Conservation (phyloP, 2,113 vertebrate genomes). For the Peucedramus taeniatus region DNA sequence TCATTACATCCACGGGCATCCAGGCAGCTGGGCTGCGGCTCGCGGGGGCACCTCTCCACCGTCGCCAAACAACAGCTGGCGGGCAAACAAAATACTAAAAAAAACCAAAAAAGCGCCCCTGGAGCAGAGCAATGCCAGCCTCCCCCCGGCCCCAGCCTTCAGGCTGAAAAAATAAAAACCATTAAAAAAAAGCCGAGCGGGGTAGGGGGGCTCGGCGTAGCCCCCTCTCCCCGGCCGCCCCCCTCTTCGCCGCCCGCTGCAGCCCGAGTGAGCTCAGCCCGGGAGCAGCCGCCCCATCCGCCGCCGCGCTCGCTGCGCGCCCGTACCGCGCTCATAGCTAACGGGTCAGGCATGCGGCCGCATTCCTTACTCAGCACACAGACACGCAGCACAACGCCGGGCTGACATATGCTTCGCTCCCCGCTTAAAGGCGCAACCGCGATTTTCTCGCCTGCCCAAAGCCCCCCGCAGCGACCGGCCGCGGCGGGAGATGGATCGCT, state of each 20-base stretch:
- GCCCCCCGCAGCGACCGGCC: not conserved
- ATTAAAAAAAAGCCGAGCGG: not conserved
- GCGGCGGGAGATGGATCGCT: not conserved
- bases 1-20: constrained; percentile 86
- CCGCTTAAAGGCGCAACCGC: constrained; percentile 60
- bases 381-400: constrained; percentile 81
- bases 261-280: constrained; percentile 57
- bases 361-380: constrained; percentile 93
- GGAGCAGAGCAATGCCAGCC: not conserved
- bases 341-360: constrained; percentile 76
- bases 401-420: constrained; percentile 16
- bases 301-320: constrained; percentile 34
- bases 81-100: not conserved
- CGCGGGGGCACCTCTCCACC: constrained; percentile 3
- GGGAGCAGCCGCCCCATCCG: constrained; percentile 14
- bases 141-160: not conserved
- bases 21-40: constrained; percentile 45
- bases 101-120: not conserved
- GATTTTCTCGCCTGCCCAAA: not conserved
- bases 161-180: not conserved
- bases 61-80: constrained; percentile 33
- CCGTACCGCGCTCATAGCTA: constrained; percentile 80
- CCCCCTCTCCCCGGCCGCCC: not conserved
- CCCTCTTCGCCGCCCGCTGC: constrained; percentile 19
- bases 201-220: constrained; percentile 18